Percentiles rank a stretch among this genome's conserved stretches.
Conservation (phyloP, 2,113 vertebrate genomes). For the Hyla sarda region DNA sequence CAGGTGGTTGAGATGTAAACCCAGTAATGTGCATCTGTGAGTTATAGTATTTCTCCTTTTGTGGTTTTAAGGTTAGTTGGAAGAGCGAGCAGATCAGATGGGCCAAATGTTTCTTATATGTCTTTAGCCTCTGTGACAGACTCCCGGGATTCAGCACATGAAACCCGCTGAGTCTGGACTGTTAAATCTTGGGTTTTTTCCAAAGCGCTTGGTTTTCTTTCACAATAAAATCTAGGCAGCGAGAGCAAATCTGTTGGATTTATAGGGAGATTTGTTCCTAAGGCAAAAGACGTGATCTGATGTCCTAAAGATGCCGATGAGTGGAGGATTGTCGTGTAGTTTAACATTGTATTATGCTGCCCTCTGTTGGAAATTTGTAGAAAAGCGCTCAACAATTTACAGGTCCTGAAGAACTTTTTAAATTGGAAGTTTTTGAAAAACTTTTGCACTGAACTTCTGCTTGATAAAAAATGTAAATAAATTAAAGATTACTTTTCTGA, state of each 20-base stretch:
- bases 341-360: constrained; percentile 21
- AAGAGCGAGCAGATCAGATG: constrained; percentile 35
- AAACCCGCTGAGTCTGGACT: constrained; percentile 44
- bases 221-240: constrained; percentile 53
- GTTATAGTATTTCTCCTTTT: constrained; percentile 29
- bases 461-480: not conserved
- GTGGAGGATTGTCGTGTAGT: not conserved
- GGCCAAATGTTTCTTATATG: constrained; percentile 42
- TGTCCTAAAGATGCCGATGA: constrained; percentile 16
- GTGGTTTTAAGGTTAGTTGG: constrained; percentile 27
- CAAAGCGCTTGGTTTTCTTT: constrained; percentile 54
- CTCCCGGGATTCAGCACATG: constrained; percentile 27
- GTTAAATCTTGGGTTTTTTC: constrained; percentile 48
- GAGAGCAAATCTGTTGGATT: constrained; percentile 56
- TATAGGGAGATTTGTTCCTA: constrained; percentile 58
- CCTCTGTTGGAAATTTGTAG: not conserved
- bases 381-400: not conserved
- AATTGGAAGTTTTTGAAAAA: not conserved
- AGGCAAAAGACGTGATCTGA: constrained; percentile 56
- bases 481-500: too few species aligned
- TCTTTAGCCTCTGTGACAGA: constrained; percentile 34
- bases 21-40: not conserved
- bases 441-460: too few species aligned
- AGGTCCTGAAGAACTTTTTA: not conserved
- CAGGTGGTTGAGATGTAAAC: constrained; percentile 40